These are phyloP conservation scores for Drosophila nigromelanica DNA, from an alignment of 1,140 invertebrate species.

Conservation along the genomic window DNA sequence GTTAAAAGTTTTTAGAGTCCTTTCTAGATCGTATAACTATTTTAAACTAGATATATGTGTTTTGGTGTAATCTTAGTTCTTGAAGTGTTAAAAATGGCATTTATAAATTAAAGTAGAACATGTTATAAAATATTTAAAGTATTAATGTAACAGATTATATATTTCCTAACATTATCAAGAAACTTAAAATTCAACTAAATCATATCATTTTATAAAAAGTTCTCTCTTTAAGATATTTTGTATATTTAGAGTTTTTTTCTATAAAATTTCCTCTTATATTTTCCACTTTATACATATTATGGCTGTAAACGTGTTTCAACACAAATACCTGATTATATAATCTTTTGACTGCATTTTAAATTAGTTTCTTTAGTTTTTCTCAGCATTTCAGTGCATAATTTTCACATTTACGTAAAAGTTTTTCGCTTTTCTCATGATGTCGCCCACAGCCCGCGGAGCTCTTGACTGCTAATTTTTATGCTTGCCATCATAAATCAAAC, in stretches of 20 bases:
- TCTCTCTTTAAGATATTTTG: no score
- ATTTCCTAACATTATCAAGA: no score
- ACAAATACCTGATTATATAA: slow-evolving; percentile 1
- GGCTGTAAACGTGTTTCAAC: not conserved
- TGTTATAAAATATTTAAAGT: no score
- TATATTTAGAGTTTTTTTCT: no score
- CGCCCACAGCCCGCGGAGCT: slow-evolving; percentile 2
- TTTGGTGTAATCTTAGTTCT: no score
- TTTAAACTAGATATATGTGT: not conserved
- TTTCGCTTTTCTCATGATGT: slow-evolving; percentile 25
- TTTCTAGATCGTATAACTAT: not conserved
- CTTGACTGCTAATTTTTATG: slow-evolving; percentile 66
- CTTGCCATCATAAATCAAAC: slow-evolving; percentile 77
- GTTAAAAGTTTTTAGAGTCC: not conserved
- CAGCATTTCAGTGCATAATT: slow-evolving; percentile 67
- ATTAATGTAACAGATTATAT: no score
- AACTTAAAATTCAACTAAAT: no score
- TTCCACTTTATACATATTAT: not conserved
- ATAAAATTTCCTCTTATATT: not conserved
- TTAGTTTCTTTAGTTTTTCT: slow-evolving; percentile 52
- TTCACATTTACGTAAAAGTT: slow-evolving; percentile 71
- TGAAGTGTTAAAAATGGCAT: no score
- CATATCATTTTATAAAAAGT: no score
- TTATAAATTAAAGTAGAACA: no score
- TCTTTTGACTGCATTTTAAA: slow-evolving; percentile 63